A percentile compares a stretch with the other conserved stretches of the same genome.
These are phyloP conservation scores for Drosophila nannoptera DNA, from an alignment of 1,140 invertebrate species.

Conservation along the genomic window DNA sequence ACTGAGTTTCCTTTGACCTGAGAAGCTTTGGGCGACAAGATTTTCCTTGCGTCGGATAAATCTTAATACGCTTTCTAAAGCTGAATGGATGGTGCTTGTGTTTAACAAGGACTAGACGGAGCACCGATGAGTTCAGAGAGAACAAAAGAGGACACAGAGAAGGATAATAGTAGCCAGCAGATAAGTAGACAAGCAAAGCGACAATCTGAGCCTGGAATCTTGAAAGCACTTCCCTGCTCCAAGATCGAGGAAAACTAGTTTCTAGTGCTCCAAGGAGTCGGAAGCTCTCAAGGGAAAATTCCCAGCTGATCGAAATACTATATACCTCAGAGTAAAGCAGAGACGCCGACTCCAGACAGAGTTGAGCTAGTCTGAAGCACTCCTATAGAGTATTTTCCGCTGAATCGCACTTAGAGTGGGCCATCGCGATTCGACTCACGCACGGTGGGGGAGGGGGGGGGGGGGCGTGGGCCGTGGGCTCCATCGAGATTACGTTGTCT, in stretches of 20 bases:
- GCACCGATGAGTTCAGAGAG: background rate
- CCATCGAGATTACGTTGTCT: constrained; percentile 40
- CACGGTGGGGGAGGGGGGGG: constrained; percentile 25
- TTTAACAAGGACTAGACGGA: too few species aligned
- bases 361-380: background rate
- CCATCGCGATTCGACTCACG: constrained; percentile 37
- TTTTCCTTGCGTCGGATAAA: background rate
- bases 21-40: constrained; percentile 43
- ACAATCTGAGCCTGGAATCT: too few species aligned
- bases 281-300: too few species aligned
- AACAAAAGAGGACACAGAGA: too few species aligned
- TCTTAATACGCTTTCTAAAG: constrained; percentile 3
- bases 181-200: too few species aligned
- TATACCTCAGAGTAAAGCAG: too few species aligned
- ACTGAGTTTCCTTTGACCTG: constrained; percentile 43
- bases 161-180: too few species aligned
- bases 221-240: too few species aligned
- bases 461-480: background rate
- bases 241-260: too few species aligned
- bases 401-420: background rate
- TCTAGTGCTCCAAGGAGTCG: too few species aligned
- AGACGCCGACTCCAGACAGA: too few species aligned
- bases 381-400: constrained; percentile 7
- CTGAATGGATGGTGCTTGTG: background rate
- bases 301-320: too few species aligned